Evolutionary conservation across 2,113 vertebrate genomes (phyloP).

Genomic region (Mixornis gularis): DNA sequence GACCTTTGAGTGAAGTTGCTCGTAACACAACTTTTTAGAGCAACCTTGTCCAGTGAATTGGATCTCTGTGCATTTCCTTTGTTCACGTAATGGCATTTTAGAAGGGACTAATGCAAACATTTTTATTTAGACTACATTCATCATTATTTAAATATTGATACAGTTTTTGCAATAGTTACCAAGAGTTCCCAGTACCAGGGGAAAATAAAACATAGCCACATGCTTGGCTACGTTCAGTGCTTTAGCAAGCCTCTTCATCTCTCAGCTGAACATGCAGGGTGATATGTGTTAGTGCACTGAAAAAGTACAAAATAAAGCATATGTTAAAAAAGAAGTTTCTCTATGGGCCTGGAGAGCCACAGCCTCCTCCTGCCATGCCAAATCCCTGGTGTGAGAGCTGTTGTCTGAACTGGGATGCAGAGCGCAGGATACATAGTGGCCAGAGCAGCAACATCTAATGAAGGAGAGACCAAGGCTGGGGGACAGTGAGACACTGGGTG

Average conservation of each 20-base stretch:
- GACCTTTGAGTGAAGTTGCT: not conserved
- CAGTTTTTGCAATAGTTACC: conserved; percentile 22
- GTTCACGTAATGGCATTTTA: not conserved
- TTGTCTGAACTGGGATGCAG: not conserved
- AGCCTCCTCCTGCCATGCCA: not conserved
- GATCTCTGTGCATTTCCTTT: not conserved
- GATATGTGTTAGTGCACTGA: not conserved
- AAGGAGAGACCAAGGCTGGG: not conserved
- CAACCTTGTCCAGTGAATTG: not conserved
- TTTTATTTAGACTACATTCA: conserved; percentile 52
- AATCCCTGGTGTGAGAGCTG: not conserved
- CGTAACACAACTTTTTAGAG: not conserved
- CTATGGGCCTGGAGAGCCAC: not conserved
- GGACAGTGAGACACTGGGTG: not conserved
- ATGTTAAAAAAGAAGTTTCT: not conserved
- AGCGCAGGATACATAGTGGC: accelerated
- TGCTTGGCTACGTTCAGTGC: conserved; percentile 18
- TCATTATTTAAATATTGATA: conserved; percentile 20
- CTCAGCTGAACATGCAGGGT: conserved; percentile 40
- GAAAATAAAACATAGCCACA: conserved; percentile 19
- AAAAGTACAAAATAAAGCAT: conserved; percentile 29
- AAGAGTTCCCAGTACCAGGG: conserved; percentile 8
- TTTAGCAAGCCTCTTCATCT: conserved; percentile 49
- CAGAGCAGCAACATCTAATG: not conserved
- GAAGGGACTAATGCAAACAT: conserved; percentile 14